Evolutionary conservation across 92 coral and sea anemone genomes (phyloP), one percentile per base, ranked within the genome.

Genomic region (Parazoanthus atlanticus): DNA sequence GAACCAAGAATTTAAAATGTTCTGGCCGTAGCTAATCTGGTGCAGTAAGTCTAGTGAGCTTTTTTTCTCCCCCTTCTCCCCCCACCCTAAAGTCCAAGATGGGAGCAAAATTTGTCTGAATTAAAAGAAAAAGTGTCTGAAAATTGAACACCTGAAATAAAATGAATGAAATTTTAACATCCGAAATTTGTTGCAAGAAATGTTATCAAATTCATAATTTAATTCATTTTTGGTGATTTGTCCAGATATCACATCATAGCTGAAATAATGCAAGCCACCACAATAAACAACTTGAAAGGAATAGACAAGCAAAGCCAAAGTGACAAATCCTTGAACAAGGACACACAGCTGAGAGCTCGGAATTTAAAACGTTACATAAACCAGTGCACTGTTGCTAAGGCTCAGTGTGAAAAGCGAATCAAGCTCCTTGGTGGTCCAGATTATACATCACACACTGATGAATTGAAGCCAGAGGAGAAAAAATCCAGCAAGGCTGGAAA

Each of bases 191-290:
- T 36, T 36, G 38, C 1, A 61, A 49, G 34, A 0, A 32, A 23
- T 33, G 15, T 80, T 43, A 75, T 38, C 2, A 38, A 3, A 6
- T 75, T 75, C 19, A 5, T 0, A 0, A 16, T 26, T 36, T 74
- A 5, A 36, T 36, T 36, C 38, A 36, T 36, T 36, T 0, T 46
- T 46, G 1, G 11, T 43, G 49, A 46, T 7, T 46, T 46, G 49
- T 52, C 28, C 40, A 96, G 99, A 81, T 96, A 96, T 74, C 99
- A 96, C 80, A 95, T 96, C 13, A 96, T 96, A 76, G 99, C 99
- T 34, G 99, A 97, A 86, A 97, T 97, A 47, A 97, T 97, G 99
- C 99, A 97, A 90, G 99, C 99, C 6, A 97, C 99, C 10, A 97
- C 98, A 1, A 97, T 97, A 67, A 95, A 97, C 86, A 97, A 97